A percentile compares a stretch with the other conserved stretches of the same genome.
Conservation (phyloP, 2,113 vertebrate species). For the Xenopus borealis region DNA sequence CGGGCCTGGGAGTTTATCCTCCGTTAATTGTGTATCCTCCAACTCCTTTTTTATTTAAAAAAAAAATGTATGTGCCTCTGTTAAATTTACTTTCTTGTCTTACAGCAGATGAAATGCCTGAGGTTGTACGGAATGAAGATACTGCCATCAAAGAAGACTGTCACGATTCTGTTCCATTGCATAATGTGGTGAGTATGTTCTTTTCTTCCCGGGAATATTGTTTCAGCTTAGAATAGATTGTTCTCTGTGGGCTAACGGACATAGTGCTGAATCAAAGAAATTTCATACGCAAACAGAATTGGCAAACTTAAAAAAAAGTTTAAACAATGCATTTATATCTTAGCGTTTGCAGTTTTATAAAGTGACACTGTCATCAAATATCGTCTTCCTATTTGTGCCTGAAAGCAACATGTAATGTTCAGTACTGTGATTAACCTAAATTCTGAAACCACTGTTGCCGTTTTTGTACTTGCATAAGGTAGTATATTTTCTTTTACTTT, state of each 20-base stretch:
- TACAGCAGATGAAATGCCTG: conserved; percentile 76
- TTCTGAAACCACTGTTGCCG: too few species aligned
- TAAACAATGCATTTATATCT: not conserved
- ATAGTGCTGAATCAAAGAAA: not conserved
- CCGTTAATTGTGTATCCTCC: too few species aligned
- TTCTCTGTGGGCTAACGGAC: not conserved
- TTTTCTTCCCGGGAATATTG: not conserved
- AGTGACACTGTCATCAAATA: too few species aligned
- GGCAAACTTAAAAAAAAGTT: not conserved
- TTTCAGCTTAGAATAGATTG: not conserved
- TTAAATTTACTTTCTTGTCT: conserved; percentile 34
- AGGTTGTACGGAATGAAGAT: conserved; percentile 73
- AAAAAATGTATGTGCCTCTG: not conserved
- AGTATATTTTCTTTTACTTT: too few species aligned
- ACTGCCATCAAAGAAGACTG: conserved; percentile 67
- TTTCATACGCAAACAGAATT: not conserved
- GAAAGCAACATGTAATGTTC: too few species aligned
- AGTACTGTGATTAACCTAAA: too few species aligned
- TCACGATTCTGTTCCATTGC: conserved; percentile 60
- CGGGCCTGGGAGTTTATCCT: too few species aligned
- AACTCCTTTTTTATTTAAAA: too few species aligned
- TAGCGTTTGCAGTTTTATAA: not conserved
- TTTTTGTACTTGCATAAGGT: too few species aligned
- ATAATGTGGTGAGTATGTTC: conserved; percentile 81
- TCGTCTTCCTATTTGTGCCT: too few species aligned